A percentile compares a stretch with the other conserved stretches of the same genome.
These are phyloP conservation scores for Melitaea cinxia DNA, from an alignment of 1,140 invertebrate genomes.

Conservation along the genomic window DNA sequence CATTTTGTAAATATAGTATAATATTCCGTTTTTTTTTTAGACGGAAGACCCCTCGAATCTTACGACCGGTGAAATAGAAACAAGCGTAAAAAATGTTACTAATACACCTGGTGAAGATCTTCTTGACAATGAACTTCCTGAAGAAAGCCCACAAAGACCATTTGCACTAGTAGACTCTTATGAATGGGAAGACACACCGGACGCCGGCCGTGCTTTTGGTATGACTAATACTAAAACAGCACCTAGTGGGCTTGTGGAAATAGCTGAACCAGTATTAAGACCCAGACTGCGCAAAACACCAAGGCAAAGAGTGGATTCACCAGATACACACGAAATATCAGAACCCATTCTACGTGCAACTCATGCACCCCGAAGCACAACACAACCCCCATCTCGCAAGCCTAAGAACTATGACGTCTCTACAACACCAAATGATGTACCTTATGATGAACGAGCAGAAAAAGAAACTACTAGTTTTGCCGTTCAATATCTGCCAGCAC, in stretches of 20 bases:
- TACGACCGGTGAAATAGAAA: slow-evolving; percentile 41
- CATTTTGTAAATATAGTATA: too few relatives aligned
- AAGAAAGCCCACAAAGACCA: slow-evolving; percentile 58
- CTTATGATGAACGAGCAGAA: slow-evolving; percentile 55
- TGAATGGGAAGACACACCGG: slow-evolving; percentile 76
- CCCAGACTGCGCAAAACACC: slow-evolving; percentile 83
- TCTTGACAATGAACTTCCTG: slow-evolving; percentile 69
- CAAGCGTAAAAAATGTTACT: slow-evolving; percentile 47
- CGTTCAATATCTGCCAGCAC: slow-evolving; percentile 89
- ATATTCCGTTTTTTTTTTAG: slow-evolving; percentile 41
- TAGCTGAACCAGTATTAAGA: slow-evolving; percentile 87
- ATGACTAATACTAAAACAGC: slow-evolving; percentile 81
- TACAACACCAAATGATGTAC: slow-evolving; percentile 62
- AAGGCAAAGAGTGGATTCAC: slow-evolving; percentile 68
- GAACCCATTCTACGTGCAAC: slow-evolving; percentile 84
- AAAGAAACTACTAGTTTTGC: slow-evolving; percentile 82
- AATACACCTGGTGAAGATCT: slow-evolving; percentile 51
- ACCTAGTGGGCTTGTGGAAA: slow-evolving; percentile 82
- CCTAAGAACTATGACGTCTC: slow-evolving; percentile 71
- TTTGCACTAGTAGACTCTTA: slow-evolving; percentile 72
- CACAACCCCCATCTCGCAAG: slow-evolving; percentile 53
- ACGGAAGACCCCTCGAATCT: slow-evolving; percentile 47
- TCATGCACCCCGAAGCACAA: slow-evolving; percentile 54
- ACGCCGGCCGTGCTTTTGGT: slow-evolving; percentile 84
- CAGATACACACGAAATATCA: slow-evolving; percentile 68